Base-by-base conservation (phyloP, 2,113 vertebrate species). In the Varanus komodoensis region DNA sequence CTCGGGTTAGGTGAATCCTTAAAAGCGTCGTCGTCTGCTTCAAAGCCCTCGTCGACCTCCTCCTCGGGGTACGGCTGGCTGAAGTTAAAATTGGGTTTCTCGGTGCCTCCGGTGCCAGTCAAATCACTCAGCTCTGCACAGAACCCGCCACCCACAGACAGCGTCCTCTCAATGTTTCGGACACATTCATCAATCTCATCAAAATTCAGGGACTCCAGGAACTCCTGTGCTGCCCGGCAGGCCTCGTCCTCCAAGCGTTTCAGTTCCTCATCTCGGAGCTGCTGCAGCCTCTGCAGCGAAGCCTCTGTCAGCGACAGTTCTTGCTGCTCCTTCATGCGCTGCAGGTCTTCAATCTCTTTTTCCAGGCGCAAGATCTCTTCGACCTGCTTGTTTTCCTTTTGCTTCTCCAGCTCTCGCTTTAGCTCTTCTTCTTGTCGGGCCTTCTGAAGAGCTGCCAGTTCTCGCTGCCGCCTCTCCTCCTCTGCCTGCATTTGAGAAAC, bases 1-100 rank as follows among this genome's bases (percentile, higher is more conserved):
- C 99, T 99, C 0, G 99, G 98, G 96, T 99, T 99, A 0, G 99
- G 99, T 0, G 99, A 99, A 95, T 99, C 99, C 94, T 99, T 99
- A 95, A 99, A 99, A 15, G 98, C 98, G 3, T 99, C 99, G 1
- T 99, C 99, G 4, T 99, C 99, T 0, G 98, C 99, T 89, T 98
- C 99, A 6, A 99, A 99, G 61, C 99, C 99, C 95, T 99, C 99
- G 1, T 99, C 99, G 1, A 98, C 98, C 91, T 99, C 99, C 90
- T 99, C 99, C 4, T 98, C 97, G 0, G 97, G 96, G 95, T 97
- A 97, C 0, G 97, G 97, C 94, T 98, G 98, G 96, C 97, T 97
- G 94, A 98, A 98, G 93, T 98, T 98, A 95, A 98, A 98, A 90
- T n/a, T 97, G 89, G 97, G 96, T 90, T 96, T 98, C 85, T 93